Conservation (phyloP, 2,113 vertebrate genomes). For the Coracopsis vasa region DNA sequence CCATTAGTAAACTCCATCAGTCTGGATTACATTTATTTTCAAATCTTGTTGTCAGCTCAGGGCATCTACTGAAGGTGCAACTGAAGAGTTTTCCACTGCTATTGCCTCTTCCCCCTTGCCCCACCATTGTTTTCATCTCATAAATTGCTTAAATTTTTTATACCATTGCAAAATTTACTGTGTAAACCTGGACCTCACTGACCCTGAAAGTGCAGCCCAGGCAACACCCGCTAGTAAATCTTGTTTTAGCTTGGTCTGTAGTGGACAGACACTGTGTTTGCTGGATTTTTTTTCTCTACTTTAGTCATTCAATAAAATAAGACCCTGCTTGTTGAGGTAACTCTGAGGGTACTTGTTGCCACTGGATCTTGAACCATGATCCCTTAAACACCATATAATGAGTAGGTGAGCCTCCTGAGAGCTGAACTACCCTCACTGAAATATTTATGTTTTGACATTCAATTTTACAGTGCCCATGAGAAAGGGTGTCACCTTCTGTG, state of each 20-base stretch:
- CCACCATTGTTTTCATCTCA: neutral
- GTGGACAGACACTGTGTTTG: neutral
- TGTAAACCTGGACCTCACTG: neutral
- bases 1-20: neutral
- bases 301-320: neutral
- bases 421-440: neutral
- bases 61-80: neutral
- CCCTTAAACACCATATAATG: neutral
- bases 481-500: neutral
- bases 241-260: neutral
- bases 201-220: neutral
- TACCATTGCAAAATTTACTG: neutral
- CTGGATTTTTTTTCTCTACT: neutral
- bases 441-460: slow-evolving; percentile 17
- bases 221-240: neutral
- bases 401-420: neutral
- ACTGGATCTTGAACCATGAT: neutral
- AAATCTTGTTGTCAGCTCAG: neutral
- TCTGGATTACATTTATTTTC: neutral
- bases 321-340: neutral
- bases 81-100: neutral
- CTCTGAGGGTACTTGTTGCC: neutral
- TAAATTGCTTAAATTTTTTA: neutral
- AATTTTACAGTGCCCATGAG: neutral
- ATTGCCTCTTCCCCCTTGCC: accelerated